Base-by-base conservation (phyloP, 2,113 vertebrate genomes). In the Prunella fulvescens region DNA sequence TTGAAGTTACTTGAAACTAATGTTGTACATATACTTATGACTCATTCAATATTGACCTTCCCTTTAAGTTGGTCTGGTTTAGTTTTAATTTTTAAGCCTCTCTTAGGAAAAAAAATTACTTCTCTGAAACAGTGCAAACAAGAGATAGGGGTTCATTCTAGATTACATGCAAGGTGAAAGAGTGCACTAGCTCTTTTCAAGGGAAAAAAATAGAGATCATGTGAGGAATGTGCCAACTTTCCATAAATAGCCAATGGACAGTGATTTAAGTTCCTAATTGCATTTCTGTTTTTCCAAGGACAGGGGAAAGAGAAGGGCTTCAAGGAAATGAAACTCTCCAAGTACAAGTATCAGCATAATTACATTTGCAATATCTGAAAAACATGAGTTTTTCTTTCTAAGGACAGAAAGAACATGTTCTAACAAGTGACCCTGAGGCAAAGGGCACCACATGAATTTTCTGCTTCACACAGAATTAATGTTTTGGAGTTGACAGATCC, bases 291-390 rank as follows among this genome's bases (percentile, higher is more conserved):
- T 96, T 86, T 64, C 69, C 79, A 94, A 86, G 60, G 60, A 37
- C 69, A 84, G 44, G 42, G 11, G 78, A 90, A 91, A 91, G 84
- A 92, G 71, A 91, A 95, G 81, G 85, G 48, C 17, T 81, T 93
- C 93, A 64, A 92, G 94, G 96, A 97, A 97, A 93, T 67, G 94
- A 97, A 96, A 97, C 94, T 95, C 37, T 50, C 24, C 20, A 18
- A 17, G 45, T 19, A 35, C 64, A 93, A 84, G 67, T 64, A 95
- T 96, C 93, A 88, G 92, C 82, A 95, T 14, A 73, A 95, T 35
- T 45, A 56, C 3, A 10, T 33, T 37, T 89, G 80, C 65, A 61
- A 0, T 37, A 65, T 78, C 37, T 77, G 87, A 88, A 73, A 84
- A 95, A 78, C 48, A n/a, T 23, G 65, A 31, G 10, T 9, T 81